Evolutionary conservation across 30 jellyfish, hydroid and myxozoan genomes (phyloP).

Genomic region (Cassiopea xamachana): DNA sequence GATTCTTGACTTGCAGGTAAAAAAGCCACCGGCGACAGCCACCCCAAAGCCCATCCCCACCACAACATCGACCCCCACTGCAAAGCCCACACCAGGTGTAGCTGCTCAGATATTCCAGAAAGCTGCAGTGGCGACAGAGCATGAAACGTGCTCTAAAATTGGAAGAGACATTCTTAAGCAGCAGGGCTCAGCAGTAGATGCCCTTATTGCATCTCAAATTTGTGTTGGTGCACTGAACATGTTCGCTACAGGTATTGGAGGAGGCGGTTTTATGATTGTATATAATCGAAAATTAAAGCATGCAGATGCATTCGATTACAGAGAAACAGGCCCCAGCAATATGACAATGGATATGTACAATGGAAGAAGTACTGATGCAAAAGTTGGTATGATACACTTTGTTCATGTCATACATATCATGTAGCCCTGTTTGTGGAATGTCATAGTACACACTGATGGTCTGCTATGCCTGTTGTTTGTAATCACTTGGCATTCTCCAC

Average conservation of each 20-base stretch:
- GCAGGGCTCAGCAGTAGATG: conserved; percentile 91
- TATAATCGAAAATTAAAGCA: conserved; percentile 71
- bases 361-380: conserved; percentile 19
- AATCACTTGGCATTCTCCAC: too few species aligned
- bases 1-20: background rate
- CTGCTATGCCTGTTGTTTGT: too few species aligned
- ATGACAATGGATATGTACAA: conserved; percentile 68
- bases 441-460: too few species aligned
- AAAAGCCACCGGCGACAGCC: conserved; percentile 7
- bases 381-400: conserved; percentile 61
- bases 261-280: conserved; percentile 97
- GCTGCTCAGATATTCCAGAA: conserved; percentile 71
- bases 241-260: conserved; percentile 96
- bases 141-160: conserved; percentile 65
- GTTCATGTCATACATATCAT: too few species aligned
- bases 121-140: conserved; percentile 89
- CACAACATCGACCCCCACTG: conserved; percentile 17
- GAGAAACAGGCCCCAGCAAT: conserved; percentile 95
- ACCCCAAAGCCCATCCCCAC: conserved; percentile 9
- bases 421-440: too few species aligned
- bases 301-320: conserved; percentile 78
- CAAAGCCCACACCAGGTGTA: conserved; percentile 15
- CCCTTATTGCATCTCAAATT: conserved; percentile 84
- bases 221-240: conserved; percentile 88
- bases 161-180: conserved; percentile 84